Conservation (phyloP, 2,797 vertebrate genomes). For the Xenops minutus region DNA sequence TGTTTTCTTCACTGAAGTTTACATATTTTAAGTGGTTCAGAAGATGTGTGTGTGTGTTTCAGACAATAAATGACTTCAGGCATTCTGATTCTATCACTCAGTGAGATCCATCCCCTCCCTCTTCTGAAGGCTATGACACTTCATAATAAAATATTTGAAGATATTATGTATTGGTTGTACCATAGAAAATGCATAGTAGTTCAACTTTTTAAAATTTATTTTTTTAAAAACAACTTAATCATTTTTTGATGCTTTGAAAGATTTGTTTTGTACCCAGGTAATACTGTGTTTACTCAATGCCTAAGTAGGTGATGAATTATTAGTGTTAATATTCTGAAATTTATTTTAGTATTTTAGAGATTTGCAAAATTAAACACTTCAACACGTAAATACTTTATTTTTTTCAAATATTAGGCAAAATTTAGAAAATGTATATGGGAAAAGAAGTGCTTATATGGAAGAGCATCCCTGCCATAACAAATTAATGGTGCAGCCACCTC, state of each 20-base stretch:
- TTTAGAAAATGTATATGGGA: not conserved
- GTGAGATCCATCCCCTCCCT: not conserved
- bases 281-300: fast-evolving
- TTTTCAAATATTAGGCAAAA: not conserved
- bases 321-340: not conserved
- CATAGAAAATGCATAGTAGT: not conserved
- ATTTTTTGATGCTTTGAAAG: not conserved
- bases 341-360: not conserved
- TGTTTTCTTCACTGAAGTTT: slow-evolving; percentile 50
- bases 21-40: slow-evolving; percentile 39
- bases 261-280: not conserved
- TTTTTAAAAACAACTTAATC: not conserved
- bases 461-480: not conserved
- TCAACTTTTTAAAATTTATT: not conserved
- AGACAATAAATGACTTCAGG: slow-evolving; percentile 41
- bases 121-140: slow-evolving; percentile 12
- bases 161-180: not conserved
- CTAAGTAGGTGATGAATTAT: not conserved
- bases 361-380: not conserved
- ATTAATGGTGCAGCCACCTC: not conserved
- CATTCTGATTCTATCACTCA: slow-evolving; percentile 50
- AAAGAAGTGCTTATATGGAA: not conserved
- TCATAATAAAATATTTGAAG: not conserved
- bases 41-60: slow-evolving; percentile 12
- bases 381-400: not conserved